Percentiles rank a stretch among this genome's conserved stretches.
Evolutionary conservation across 2,113 vertebrate genomes (phyloP).

Genomic region (Microcebus ravelobensis): DNA sequence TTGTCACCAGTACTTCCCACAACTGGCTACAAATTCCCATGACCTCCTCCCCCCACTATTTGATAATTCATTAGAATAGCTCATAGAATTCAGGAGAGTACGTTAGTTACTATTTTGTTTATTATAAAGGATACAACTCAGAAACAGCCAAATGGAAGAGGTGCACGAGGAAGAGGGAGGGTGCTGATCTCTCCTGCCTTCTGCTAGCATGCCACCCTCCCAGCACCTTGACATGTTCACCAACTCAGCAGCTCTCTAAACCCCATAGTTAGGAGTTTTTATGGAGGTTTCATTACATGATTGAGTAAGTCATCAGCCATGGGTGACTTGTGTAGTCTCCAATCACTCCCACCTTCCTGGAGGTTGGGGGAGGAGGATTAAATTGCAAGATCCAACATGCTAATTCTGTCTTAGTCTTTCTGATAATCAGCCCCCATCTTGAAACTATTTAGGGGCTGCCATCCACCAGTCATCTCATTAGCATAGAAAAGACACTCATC

Average conservation of each 20-base stretch:
- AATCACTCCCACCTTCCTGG: background rate
- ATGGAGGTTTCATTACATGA: background rate
- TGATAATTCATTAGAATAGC: background rate
- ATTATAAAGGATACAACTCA: background rate
- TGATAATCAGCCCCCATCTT: background rate
- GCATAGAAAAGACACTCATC: background rate
- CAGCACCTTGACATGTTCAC: background rate
- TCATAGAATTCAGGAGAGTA: background rate
- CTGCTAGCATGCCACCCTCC: background rate
- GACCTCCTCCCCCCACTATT: background rate
- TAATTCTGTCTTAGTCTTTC: background rate
- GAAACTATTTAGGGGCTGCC: background rate
- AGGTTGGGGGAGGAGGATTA: background rate
- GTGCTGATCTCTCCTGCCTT: background rate
- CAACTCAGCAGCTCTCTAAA: background rate
- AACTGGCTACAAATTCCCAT: background rate
- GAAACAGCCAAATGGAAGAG: background rate
- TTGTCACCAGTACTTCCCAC: background rate
- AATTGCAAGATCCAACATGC: background rate
- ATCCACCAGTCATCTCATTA: background rate
- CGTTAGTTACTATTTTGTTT: background rate
- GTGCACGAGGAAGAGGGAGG: background rate
- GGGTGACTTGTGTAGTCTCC: background rate
- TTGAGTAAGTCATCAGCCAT: background rate
- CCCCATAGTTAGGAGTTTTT: background rate